Conservation (phyloP, 2,888 invertebrate genomes). For the Petrolisthes cinctipes region DNA sequence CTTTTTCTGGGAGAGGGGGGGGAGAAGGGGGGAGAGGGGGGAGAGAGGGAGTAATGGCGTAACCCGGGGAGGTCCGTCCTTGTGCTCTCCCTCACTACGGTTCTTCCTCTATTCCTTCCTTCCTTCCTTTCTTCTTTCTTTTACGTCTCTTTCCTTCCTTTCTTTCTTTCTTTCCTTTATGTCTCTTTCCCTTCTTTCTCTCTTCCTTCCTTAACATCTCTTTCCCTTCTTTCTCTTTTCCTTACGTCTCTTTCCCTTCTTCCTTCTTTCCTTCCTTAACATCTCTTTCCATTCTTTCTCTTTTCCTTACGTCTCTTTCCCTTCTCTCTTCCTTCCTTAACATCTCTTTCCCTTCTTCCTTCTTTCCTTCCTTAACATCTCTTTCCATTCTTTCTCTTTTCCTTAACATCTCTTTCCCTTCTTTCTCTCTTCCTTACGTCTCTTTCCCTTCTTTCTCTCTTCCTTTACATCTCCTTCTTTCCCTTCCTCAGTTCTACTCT, state of each 20-base stretch:
- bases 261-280: neutral
- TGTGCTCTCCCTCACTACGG: neutral
- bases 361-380: neutral
- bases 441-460: neutral
- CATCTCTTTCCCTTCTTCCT: neutral
- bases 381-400: neutral
- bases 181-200: neutral
- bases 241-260: neutral
- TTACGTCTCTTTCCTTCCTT: neutral
- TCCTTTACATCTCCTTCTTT: neutral
- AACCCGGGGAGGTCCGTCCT: slow-evolving; percentile 23
- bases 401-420: neutral
- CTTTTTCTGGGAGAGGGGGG: slow-evolving; percentile 35
- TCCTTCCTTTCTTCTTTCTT: neutral
- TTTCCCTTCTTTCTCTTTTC: neutral
- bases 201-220: neutral
- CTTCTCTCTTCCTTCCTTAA: neutral
- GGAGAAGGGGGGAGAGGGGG: neutral
- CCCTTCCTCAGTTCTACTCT: neutral
- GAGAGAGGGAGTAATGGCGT: slow-evolving; percentile 29
- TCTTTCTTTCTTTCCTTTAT: neutral
- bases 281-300: neutral
- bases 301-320: neutral
- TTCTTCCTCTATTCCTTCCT: neutral
- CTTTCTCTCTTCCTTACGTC: neutral